These are phyloP conservation scores for Aplochiton taeniatus DNA, from an alignment of 2,797 vertebrate genomes.

Conservation along the genomic window DNA sequence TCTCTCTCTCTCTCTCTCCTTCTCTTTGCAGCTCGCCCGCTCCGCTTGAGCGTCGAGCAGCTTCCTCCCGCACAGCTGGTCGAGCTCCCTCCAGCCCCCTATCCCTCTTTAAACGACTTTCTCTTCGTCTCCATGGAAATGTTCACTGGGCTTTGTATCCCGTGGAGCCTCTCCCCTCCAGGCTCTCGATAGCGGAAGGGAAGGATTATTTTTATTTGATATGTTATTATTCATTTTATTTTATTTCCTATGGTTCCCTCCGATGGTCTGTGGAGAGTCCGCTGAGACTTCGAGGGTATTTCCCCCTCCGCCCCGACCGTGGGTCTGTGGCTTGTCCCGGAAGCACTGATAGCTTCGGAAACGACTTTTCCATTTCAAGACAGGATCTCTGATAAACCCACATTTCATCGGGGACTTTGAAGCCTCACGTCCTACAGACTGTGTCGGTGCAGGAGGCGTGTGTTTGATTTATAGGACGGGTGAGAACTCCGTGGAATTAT, in stretches of 20 bases:
- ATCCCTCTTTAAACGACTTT: constrained; percentile 15
- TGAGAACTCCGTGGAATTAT: too few relatives aligned
- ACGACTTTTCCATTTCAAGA: too few relatives aligned
- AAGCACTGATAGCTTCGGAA: too few relatives aligned
- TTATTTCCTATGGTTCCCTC: constrained; percentile 58
- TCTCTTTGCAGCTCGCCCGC: not conserved
- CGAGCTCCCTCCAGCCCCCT: not conserved
- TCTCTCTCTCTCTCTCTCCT: constrained; percentile 8
- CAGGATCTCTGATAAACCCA: too few relatives aligned
- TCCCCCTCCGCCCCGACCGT: not conserved
- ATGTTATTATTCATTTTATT: constrained; percentile 53
- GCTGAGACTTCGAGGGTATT: constrained; percentile 52
- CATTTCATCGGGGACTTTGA: too few relatives aligned
- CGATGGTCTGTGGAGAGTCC: constrained; percentile 46
- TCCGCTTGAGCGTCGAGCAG: not conserved
- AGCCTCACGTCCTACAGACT: too few relatives aligned
- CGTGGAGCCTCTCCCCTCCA: constrained; percentile 27
- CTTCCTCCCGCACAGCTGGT: not conserved
- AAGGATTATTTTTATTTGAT: constrained; percentile 31
- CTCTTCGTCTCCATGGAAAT: constrained; percentile 21
- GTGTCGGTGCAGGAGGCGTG: too few relatives aligned
- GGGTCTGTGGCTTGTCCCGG: too few relatives aligned
- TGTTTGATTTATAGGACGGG: too few relatives aligned
- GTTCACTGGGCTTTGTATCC: not conserved
- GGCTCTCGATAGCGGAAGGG: constrained; percentile 28